phyloP scores from a whole-genome alignment of 2,113 vertebrate species.

The Coptodon rendalli region DNA sequence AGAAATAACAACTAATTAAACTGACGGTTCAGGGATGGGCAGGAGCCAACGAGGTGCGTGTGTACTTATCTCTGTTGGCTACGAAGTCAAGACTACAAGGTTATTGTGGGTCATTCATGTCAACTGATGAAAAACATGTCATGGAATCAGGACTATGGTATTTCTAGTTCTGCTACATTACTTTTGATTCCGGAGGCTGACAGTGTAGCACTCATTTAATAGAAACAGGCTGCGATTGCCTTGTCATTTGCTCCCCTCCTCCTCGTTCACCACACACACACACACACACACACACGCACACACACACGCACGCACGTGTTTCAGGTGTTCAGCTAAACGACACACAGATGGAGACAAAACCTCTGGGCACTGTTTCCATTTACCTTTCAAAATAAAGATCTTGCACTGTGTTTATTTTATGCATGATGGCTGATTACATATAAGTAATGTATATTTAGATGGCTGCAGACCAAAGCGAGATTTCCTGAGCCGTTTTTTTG shows the following conservation, averaged over 20 bases:
- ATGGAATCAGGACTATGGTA: not conserved
- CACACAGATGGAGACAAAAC: slow-evolving; percentile 32
- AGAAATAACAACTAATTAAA: not conserved
- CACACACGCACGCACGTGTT: rapidly evolving
- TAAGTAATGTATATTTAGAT: slow-evolving; percentile 43
- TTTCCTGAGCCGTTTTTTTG: slow-evolving; percentile 1
- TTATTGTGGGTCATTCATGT: not conserved
- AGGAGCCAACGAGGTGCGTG: rapidly evolving
- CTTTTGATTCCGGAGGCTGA: not conserved
- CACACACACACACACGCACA: rapidly evolving
- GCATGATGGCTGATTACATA: slow-evolving; percentile 32
- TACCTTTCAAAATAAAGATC: slow-evolving; percentile 21
- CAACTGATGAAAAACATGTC: not conserved
- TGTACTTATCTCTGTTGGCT: not conserved
- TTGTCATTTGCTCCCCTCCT: not conserved
- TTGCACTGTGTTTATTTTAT: slow-evolving; percentile 38
- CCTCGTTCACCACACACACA: not conserved
- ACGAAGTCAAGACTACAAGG: not conserved
- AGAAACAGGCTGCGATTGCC: not conserved
- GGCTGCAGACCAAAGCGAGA: slow-evolving; percentile 9
- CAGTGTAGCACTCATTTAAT: not conserved
- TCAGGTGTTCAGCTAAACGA: slow-evolving; percentile 31
- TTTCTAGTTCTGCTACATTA: not conserved
- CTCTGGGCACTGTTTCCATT: slow-evolving; percentile 5
- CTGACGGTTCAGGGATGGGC: not conserved